These are phyloP conservation scores for Oncorhynchus masou DNA, from an alignment of 2,113 vertebrate genomes.

Conservation along the genomic window DNA sequence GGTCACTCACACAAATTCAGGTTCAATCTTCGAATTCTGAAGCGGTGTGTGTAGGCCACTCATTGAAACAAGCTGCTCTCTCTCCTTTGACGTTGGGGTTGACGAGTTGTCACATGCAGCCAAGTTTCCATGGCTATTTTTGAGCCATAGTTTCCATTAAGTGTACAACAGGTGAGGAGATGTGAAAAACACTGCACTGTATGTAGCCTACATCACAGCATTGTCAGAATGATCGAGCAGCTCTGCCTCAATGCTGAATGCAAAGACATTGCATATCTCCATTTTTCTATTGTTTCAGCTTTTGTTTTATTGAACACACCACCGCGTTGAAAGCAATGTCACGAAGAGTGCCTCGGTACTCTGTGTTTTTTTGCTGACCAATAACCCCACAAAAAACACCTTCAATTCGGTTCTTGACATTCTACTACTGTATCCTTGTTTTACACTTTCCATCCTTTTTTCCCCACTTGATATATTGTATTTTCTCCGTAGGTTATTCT, in stretches of 20 bases:
- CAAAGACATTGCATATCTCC: neutral
- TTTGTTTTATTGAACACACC: neutral
- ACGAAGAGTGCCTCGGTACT: no score
- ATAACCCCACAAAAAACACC: no score
- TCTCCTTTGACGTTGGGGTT: neutral
- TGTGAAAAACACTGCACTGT: neutral
- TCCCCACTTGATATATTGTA: neutral
- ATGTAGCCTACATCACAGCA: neutral
- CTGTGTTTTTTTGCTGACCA: no score
- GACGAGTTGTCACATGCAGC: slow-evolving; percentile 38
- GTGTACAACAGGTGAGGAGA: slow-evolving; percentile 28
- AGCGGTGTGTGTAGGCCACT: slow-evolving; percentile 42
- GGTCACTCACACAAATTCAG: slow-evolving; percentile 51
- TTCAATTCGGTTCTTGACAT: no score
- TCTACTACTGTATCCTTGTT: no score
- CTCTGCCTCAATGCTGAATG: neutral
- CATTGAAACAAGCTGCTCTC: slow-evolving; percentile 30
- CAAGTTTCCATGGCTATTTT: slow-evolving; percentile 47
- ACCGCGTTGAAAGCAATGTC: no score
- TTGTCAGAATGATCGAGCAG: slow-evolving; percentile 7
- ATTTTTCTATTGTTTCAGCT: neutral
- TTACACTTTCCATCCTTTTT: no score
- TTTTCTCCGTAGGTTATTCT: neutral
- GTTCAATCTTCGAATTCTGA: slow-evolving; percentile 42
- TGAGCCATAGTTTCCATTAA: slow-evolving; percentile 22